Conservation (phyloP, 1,140 invertebrate species). For the Apis florea region DNA sequence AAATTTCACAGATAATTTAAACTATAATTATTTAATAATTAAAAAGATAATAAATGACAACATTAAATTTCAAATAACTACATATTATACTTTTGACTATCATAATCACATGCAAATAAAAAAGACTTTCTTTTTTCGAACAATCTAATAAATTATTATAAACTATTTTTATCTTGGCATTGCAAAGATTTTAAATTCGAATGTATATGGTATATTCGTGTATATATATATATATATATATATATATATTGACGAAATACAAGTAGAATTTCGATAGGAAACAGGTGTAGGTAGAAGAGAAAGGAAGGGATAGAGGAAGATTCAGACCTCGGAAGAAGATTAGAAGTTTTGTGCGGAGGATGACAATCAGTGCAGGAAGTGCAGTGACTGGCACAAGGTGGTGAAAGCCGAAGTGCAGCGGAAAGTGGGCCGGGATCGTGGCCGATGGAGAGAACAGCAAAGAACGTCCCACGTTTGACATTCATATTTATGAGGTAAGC, state of each 20-base stretch:
- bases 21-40: too few species aligned
- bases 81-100: too few species aligned
- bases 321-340: constrained; percentile 26
- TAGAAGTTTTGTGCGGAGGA: constrained; percentile 39
- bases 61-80: too few species aligned
- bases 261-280: background rate
- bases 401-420: constrained; percentile 73
- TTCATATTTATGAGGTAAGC: constrained; percentile 33
- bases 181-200: too few species aligned
- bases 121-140: too few species aligned
- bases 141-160: too few species aligned
- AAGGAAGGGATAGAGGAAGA: constrained; percentile 24
- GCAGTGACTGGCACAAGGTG: constrained; percentile 76
- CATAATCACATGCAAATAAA: too few species aligned
- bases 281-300: background rate
- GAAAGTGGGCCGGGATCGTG: constrained; percentile 71
- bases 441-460: constrained; percentile 62
- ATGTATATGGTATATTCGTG: too few species aligned
- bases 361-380: constrained; percentile 79
- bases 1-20: too few species aligned
- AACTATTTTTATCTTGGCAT: too few species aligned
- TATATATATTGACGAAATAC: background rate
- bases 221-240: too few species aligned
- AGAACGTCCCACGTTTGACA: constrained; percentile 51
- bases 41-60: too few species aligned